These are phyloP conservation scores for Anarrhichthys ocellatus DNA, from an alignment of 2,113 vertebrate genomes.

Conservation along the genomic window DNA sequence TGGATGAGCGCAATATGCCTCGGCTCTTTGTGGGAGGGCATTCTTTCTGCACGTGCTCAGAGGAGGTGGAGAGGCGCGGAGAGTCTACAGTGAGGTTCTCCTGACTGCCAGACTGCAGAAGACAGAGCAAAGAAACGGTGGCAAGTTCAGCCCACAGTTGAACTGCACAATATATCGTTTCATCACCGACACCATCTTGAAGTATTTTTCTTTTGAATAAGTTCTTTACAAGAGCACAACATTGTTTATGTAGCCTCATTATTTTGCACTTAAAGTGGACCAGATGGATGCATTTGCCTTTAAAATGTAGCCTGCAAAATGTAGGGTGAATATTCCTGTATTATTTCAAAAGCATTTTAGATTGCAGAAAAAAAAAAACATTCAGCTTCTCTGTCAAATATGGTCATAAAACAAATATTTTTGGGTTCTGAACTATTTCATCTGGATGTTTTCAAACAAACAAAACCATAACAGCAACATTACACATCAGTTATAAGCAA, in stretches of 20 bases:
- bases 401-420: background rate
- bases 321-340: no score
- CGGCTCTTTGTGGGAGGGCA: constrained; percentile 78
- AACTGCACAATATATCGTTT: background rate
- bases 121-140: constrained; percentile 31
- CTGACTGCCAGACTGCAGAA: constrained; percentile 88
- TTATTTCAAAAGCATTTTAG: no score
- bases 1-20: constrained; percentile 90
- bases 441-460: background rate
- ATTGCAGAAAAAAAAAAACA: no score
- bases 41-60: constrained; percentile 86
- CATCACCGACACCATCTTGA: background rate
- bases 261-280: no score
- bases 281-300: background rate
- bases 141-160: background rate
- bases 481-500: background rate
- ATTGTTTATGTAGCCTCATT: no score
- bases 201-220: background rate
- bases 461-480: background rate
- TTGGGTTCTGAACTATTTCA: background rate
- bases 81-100: constrained; percentile 94
- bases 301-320: background rate
- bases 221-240: no score
- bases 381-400: background rate
- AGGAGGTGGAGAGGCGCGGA: constrained; percentile 87